Base-by-base conservation (phyloP, 2,113 vertebrate genomes). In the Alaudala cheleensis region DNA sequence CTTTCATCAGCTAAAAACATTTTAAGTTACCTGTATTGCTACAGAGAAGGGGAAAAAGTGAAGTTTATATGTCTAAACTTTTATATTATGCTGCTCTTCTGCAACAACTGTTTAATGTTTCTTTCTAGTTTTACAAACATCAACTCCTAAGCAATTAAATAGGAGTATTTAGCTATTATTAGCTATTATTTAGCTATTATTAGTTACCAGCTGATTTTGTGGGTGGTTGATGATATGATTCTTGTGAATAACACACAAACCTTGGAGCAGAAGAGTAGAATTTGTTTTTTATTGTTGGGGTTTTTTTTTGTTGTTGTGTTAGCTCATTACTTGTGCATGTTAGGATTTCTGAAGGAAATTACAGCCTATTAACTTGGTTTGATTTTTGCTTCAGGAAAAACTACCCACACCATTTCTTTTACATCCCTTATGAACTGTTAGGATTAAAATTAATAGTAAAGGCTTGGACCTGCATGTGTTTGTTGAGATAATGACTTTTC, bases 381-480 rank as follows among this genome's bases (percentile, higher is more conserved):
- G 50, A 5, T 51, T 83, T 92, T 94, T 86, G 42, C 85, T 85
- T 95, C 67, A 80, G 79, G 74, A 92, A 65, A 71, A 93, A 18
- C 37, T 85, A 37, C 23, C 22, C 44, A 19, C 5, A 53, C 37
- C 18, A 42, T 21, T 90, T 37, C 37, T 37, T 37, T 37, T 90
- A 53, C 0, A 29, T 81, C 39, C 31, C 20, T 79, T 62, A 3
- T 65, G 71, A 85, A 57, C 24, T 87, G 24, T 71, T 61, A 54
- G 50, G 79, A 67, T 45, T 62, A 85, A 71, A 92, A 81, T 66
- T 42, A 73, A 18, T 44, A 45, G 17, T 81, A 64, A 80, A 76
- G 42, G 23, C 77, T 80, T 86, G 29, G 29, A 42, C 23, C 49
- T 87, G 44, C 47, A 18, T 79, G 19, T 58, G 71, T 94, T 74